A percentile compares a stretch with the other conserved stretches of the same genome.
Evolutionary conservation across 2,888 invertebrate genomes (phyloP).

Genomic region (Lucinisca nassula): DNA sequence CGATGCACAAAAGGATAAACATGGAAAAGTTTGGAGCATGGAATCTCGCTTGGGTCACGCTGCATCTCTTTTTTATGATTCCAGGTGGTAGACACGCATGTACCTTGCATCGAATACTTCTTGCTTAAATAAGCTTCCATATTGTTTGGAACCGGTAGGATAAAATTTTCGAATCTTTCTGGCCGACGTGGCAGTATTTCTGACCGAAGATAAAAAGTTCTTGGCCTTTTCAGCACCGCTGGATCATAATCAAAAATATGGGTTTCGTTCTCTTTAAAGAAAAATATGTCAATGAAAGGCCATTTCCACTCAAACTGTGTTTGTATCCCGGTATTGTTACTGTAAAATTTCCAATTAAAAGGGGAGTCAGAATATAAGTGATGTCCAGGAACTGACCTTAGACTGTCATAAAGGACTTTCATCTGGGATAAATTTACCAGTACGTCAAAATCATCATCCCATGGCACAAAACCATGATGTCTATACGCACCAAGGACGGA

Average conservation of each 20-base stretch:
- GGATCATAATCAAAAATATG: not conserved
- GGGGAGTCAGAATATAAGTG: not conserved
- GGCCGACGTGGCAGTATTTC: not conserved
- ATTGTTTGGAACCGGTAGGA: not conserved
- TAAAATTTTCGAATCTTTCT: not conserved
- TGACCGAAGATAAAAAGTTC: not conserved
- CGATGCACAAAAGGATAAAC: not conserved
- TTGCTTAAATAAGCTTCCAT: not conserved
- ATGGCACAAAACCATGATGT: not conserved
- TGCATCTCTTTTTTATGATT: not conserved
- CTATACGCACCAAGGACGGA: not conserved
- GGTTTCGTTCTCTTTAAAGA: not conserved
- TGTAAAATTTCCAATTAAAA: not conserved
- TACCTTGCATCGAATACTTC: not conserved
- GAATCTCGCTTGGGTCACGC: not conserved
- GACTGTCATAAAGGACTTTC: not conserved
- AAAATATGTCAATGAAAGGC: not conserved
- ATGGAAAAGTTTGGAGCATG: not conserved
- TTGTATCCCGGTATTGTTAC: not conserved
- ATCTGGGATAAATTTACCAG: not conserved
- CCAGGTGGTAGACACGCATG: not conserved
- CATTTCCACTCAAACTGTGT: not conserved
- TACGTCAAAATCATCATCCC: not conserved
- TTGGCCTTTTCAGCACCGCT: not conserved
- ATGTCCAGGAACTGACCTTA: not conserved